phyloP scores from a whole-genome alignment of 1,140 invertebrate species.

The Tribolium madens region DNA sequence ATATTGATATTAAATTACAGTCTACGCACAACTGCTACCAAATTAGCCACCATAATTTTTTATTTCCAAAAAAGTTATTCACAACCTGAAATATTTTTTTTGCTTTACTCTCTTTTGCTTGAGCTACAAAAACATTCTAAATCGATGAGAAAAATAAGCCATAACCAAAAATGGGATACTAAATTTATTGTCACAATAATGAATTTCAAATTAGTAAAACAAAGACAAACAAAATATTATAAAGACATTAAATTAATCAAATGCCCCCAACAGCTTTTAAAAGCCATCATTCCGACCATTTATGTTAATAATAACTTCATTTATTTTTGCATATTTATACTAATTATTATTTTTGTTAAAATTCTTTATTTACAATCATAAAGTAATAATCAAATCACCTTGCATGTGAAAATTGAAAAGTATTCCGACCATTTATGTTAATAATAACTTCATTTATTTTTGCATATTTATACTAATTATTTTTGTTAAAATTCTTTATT shows the following conservation, averaged over 20 bases:
- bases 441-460: neutral
- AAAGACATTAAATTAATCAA: neutral
- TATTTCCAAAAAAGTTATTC: neutral
- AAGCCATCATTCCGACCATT: neutral
- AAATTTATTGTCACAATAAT: neutral
- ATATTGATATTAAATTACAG: conserved; percentile 5
- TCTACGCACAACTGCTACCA: conserved; percentile 3
- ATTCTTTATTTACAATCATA: no score
- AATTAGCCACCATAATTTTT: neutral
- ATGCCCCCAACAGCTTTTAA: neutral
- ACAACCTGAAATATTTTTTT: no score
- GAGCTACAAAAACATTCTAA: neutral
- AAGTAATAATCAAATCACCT: no score
- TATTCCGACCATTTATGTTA: neutral
- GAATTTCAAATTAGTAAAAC: neutral
- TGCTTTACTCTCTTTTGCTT: no score
- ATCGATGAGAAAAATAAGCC: neutral
- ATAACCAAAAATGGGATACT: neutral
- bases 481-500: neutral
- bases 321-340: neutral
- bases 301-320: neutral
- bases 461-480: neutral
- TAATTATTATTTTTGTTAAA: neutral
- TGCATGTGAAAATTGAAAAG: no score
- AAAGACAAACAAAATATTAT: neutral